A percentile compares a stretch with the other conserved stretches of the same genome.
Evolutionary conservation across 2,797 vertebrate species (phyloP).

Genomic region (Stomatorhinus walkeri): DNA sequence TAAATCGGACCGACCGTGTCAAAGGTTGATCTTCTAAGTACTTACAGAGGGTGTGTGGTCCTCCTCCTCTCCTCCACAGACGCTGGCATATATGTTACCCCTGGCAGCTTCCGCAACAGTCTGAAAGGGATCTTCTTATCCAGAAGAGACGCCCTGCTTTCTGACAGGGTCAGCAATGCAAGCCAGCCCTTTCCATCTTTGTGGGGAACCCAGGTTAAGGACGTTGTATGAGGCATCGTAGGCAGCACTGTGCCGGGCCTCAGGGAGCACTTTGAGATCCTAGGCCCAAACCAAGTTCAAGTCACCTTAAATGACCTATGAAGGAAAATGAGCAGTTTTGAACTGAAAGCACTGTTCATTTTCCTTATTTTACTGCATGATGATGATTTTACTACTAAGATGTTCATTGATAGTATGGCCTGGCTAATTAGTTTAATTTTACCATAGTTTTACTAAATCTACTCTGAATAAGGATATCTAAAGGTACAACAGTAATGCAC

Average conservation of each 20-base stretch:
- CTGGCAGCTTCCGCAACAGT: constrained; percentile 32
- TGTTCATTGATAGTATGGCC: not conserved
- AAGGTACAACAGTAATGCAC: not conserved
- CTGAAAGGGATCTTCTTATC: constrained; percentile 43
- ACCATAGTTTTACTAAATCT: not conserved
- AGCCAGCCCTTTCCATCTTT: constrained; percentile 40
- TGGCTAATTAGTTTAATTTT: not conserved
- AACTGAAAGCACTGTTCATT: not conserved
- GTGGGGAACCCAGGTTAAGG: constrained; percentile 31
- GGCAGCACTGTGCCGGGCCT: not conserved
- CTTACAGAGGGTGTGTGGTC: constrained; percentile 35
- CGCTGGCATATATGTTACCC: constrained; percentile 36
- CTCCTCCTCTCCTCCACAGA: constrained; percentile 34
- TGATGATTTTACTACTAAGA: not conserved
- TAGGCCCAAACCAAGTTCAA: not conserved
- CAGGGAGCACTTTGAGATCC: not conserved
- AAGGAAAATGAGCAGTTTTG: not conserved
- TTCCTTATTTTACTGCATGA: not conserved
- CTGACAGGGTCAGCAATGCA: constrained; percentile 38
- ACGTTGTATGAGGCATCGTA: not conserved
- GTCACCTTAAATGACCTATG: not conserved
- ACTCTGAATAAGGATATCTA: not conserved
- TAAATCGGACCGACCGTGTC: not conserved
- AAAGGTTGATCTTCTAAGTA: not conserved
- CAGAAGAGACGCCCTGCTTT: constrained; percentile 37